A percentile compares a stretch with the other conserved stretches of the same genome.
These are phyloP conservation scores for Mactromeris polynyma DNA, from an alignment of 2,888 invertebrate genomes.

Conservation along the genomic window DNA sequence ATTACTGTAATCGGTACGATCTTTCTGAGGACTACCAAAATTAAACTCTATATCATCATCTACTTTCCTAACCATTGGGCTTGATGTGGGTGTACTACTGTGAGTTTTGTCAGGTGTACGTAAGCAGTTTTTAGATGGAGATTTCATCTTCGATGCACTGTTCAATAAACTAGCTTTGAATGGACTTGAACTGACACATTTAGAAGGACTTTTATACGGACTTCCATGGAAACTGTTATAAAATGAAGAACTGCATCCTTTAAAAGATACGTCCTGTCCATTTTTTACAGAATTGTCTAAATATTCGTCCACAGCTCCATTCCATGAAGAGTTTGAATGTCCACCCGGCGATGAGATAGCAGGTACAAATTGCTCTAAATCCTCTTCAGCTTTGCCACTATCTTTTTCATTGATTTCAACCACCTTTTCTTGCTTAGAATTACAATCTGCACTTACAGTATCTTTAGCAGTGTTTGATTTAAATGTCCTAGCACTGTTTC, in stretches of 20 bases:
- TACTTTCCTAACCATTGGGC: slow-evolving; percentile 57
- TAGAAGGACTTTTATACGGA: slow-evolving; percentile 38
- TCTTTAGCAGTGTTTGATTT: not conserved
- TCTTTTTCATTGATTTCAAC: slow-evolving; percentile 61
- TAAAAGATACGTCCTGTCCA: slow-evolving; percentile 34
- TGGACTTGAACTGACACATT: slow-evolving; percentile 2
- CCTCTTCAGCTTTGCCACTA: slow-evolving; percentile 24
- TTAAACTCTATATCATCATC: slow-evolving; percentile 77
- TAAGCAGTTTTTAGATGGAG: not conserved
- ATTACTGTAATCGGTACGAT: slow-evolving; percentile 60
- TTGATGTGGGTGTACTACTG: not conserved
- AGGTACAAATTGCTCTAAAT: slow-evolving; percentile 51
- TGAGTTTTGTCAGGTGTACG: slow-evolving; percentile 27
- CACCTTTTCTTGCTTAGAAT: slow-evolving; percentile 72
- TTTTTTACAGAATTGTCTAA: slow-evolving; percentile 69
- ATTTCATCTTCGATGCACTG: not conserved
- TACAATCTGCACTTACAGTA: not conserved
- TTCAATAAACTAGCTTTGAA: not conserved
- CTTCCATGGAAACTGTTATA: slow-evolving; percentile 50
- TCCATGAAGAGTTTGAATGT: slow-evolving; percentile 79
- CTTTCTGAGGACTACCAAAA: slow-evolving; percentile 76
- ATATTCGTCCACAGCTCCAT: slow-evolving; percentile 76
- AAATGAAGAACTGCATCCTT: slow-evolving; percentile 21
- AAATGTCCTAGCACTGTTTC: not conserved
- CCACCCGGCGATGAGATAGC: slow-evolving; percentile 78